These are phyloP conservation scores for Meda fulgida DNA, from an alignment of 2,797 vertebrate genomes.

Conservation along the genomic window DNA sequence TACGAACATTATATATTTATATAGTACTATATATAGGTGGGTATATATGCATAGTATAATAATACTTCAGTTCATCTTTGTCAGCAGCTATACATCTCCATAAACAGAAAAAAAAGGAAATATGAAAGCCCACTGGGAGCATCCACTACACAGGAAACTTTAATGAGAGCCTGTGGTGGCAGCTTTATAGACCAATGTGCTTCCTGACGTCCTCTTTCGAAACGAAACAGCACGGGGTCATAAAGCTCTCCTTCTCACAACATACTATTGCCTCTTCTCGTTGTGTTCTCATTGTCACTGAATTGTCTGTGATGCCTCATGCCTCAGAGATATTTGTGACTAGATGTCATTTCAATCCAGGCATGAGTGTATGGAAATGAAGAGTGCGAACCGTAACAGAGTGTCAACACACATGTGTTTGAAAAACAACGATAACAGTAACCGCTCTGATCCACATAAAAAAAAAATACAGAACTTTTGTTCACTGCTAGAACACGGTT, in stretches of 20 bases:
- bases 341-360: slow-evolving; percentile 41
- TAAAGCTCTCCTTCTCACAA: slow-evolving; percentile 25
- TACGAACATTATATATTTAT: neutral
- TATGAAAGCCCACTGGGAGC: slow-evolving; percentile 8
- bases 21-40: neutral
- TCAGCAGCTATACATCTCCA: slow-evolving; percentile 16
- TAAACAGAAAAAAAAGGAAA: slow-evolving; percentile 26
- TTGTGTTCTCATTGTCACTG: neutral
- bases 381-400: neutral
- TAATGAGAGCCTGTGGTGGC: slow-evolving; percentile 35
- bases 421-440: neutral
- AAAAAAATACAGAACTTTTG: slow-evolving; percentile 11
- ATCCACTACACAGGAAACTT: slow-evolving; percentile 40
- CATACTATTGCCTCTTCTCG: slow-evolving; percentile 20
- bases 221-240: slow-evolving; percentile 38
- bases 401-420: slow-evolving; percentile 22
- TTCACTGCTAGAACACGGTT: neutral
- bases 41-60: slow-evolving; percentile 14
- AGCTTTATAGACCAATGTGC: slow-evolving; percentile 27
- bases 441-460: slow-evolving; percentile 5
- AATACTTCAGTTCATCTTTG: slow-evolving; percentile 19
- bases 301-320: slow-evolving; percentile 9
- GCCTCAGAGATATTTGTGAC: slow-evolving; percentile 35
- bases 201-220: slow-evolving; percentile 18
- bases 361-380: slow-evolving; percentile 27